Conservation (phyloP, 2,113 vertebrate species). For the Holacanthus passer region DNA sequence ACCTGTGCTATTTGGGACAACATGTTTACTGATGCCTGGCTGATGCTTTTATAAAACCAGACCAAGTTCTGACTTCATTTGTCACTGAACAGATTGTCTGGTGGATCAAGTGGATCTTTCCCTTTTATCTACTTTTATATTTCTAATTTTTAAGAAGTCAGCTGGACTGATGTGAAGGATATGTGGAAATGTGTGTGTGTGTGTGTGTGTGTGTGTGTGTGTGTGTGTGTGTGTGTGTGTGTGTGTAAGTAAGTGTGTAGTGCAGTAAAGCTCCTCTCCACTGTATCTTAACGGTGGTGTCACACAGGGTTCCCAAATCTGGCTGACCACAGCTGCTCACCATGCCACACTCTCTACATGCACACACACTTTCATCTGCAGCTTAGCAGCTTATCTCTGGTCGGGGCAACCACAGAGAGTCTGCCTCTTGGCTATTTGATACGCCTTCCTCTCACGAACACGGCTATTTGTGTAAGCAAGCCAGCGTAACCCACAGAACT, state of each 20-base stretch:
- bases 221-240: not conserved
- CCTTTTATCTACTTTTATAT: not conserved
- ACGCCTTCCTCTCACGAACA: slow-evolving; percentile 60
- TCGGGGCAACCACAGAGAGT: slow-evolving; percentile 65
- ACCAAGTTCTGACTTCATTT: not conserved
- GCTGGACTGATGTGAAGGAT: slow-evolving; percentile 25
- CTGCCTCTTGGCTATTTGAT: slow-evolving; percentile 69
- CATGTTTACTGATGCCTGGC: not conserved
- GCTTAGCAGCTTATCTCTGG: slow-evolving; percentile 81
- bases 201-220: slow-evolving; percentile 10
- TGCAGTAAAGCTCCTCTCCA: slow-evolving; percentile 24
- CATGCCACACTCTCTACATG: slow-evolving; percentile 68
- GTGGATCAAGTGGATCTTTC: not conserved
- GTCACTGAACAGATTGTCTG: not conserved
- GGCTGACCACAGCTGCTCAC: slow-evolving; percentile 74
- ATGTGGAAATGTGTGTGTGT: not conserved
- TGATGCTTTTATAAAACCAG: not conserved
- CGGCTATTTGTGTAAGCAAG: slow-evolving; percentile 66
- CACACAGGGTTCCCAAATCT: slow-evolving; percentile 70
- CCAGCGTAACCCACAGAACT: slow-evolving; percentile 38
- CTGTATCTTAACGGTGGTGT: slow-evolving; percentile 51
- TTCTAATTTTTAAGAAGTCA: not conserved
- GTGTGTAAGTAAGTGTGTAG: slow-evolving; percentile 8
- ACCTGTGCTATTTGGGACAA: not conserved
- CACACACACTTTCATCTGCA: slow-evolving; percentile 76